phyloP scores from a whole-genome alignment of 2,797 vertebrate species.

The Argya squamiceps region DNA sequence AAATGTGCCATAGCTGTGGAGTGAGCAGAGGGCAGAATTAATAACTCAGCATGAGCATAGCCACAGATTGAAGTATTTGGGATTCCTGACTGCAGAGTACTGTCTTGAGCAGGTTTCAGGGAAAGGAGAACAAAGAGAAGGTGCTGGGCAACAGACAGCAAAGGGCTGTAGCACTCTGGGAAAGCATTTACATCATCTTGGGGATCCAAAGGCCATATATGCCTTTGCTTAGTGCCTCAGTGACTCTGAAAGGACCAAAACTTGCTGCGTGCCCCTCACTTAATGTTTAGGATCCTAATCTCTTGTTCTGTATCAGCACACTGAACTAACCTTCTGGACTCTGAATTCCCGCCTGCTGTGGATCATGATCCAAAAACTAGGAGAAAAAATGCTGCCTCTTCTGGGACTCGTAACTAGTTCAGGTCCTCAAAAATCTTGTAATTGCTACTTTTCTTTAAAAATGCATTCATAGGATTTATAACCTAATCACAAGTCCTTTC shows the following conservation, averaged over 20 bases:
- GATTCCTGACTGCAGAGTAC: neutral
- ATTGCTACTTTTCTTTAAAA: neutral
- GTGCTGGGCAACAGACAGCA: neutral
- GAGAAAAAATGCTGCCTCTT: neutral
- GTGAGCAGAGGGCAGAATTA: neutral
- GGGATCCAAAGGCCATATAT: neutral
- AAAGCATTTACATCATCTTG: neutral
- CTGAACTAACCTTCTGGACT: neutral
- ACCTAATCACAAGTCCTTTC: neutral
- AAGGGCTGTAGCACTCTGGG: neutral
- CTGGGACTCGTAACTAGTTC: fast-evolving
- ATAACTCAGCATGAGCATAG: neutral
- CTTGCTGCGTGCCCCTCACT: fast-evolving
- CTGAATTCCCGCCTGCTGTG: neutral
- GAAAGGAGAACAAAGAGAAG: neutral
- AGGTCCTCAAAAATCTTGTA: neutral
- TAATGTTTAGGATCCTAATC: neutral
- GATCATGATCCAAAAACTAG: neutral
- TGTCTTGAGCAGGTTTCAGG: neutral
- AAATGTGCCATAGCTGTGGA: neutral
- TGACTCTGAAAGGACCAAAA: neutral
- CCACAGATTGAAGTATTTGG: neutral
- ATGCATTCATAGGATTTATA: neutral
- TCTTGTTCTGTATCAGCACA: neutral
- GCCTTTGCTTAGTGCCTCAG: neutral